These are phyloP conservation scores for Digitonthophagus gazella DNA, from an alignment of 2,888 invertebrate species.

Conservation along the genomic window DNA sequence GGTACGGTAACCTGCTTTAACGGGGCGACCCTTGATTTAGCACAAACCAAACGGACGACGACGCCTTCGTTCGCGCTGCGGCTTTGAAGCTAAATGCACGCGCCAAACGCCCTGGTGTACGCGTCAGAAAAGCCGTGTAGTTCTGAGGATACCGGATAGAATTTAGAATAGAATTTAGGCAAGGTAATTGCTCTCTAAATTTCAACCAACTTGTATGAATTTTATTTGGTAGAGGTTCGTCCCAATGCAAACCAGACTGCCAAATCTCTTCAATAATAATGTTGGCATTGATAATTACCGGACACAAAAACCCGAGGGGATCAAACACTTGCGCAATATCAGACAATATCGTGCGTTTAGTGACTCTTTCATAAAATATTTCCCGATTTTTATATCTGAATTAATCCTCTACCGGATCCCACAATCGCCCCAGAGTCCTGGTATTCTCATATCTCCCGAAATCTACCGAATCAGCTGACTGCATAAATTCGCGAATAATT, in stretches of 20 bases:
- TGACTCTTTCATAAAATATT: constrained; percentile 1
- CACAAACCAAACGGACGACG: constrained; percentile 18
- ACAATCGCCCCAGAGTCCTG: constrained; percentile 23
- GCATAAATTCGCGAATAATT: constrained; percentile 1
- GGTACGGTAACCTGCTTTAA: constrained; percentile 33
- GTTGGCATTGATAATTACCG: constrained; percentile 35
- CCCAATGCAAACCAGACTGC: constrained; percentile 35
- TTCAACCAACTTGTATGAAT: constrained; percentile 21
- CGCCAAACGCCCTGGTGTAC: constrained; percentile 20
- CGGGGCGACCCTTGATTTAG: constrained; percentile 27
- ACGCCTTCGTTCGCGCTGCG: neutral
- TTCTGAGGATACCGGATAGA: constrained; percentile 20
- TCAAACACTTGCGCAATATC: constrained; percentile 33
- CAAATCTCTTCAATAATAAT: constrained; percentile 36
- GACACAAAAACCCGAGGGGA: constrained; percentile 33
- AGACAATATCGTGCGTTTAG: constrained; percentile 22
- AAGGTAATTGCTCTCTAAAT: constrained; percentile 17
- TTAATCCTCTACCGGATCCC: constrained; percentile 19
- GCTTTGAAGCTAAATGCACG: constrained; percentile 23
- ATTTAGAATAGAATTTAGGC: constrained; percentile 19
- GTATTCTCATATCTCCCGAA: neutral
- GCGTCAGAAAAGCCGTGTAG: constrained; percentile 34
- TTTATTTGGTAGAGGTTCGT: constrained; percentile 32
- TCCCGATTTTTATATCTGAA: neutral
- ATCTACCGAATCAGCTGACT: neutral